A percentile compares a stretch with the other conserved stretches of the same genome.
Evolutionary conservation across 2,113 vertebrate genomes (phyloP).

Genomic region (Bombycilla garrulus): DNA sequence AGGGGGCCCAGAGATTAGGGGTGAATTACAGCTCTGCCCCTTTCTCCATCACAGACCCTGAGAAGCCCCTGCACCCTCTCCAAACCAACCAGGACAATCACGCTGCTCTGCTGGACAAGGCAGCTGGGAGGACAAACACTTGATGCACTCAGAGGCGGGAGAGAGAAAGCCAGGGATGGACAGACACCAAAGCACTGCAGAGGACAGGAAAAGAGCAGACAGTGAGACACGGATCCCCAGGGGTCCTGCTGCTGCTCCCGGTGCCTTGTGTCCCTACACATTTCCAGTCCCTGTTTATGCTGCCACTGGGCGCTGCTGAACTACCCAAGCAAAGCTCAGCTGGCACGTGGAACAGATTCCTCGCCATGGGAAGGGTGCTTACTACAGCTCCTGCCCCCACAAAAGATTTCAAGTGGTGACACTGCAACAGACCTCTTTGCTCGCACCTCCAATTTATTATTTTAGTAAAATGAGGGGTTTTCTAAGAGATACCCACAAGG

Average conservation of each 20-base stretch:
- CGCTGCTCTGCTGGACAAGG: neutral
- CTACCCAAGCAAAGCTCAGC: neutral
- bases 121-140: neutral
- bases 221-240: too few species aligned
- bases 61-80: neutral
- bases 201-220: fast-evolving
- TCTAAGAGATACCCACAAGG: neutral
- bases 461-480: neutral
- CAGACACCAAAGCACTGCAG: neutral
- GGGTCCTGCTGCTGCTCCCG: neutral
- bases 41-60: neutral
- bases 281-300: neutral
- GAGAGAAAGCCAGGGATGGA: neutral
- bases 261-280: fast-evolving
- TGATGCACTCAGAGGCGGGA: fast-evolving
- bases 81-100: fast-evolving
- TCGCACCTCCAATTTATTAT: neutral
- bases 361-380: neutral
- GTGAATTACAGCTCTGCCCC: neutral
- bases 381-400: neutral
- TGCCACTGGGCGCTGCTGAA: fast-evolving
- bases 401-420: neutral
- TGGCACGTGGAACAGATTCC: fast-evolving
- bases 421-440: neutral
- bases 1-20: neutral